phyloP scores from a whole-genome alignment of 2,113 vertebrate genomes.

The Vulpes lagopus region DNA sequence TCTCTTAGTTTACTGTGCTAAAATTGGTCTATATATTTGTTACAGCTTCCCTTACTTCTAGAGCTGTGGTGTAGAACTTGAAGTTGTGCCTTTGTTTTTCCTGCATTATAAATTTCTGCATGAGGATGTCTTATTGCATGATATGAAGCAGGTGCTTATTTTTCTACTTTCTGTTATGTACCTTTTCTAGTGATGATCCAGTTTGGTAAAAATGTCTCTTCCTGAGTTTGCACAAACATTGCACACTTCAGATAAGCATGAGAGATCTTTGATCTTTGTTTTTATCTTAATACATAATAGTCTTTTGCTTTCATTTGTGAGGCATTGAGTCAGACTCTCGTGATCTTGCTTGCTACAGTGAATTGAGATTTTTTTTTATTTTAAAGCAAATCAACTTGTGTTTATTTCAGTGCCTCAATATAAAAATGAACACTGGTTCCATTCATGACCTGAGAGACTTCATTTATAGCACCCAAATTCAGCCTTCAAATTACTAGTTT shows the following conservation, averaged over 20 bases:
- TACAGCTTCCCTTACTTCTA: neutral
- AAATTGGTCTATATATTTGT: constrained; percentile 8
- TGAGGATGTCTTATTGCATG: neutral
- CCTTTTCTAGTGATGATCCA: neutral
- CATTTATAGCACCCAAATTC: constrained; percentile 9
- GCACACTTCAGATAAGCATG: neutral
- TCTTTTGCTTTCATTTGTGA: constrained; percentile 64
- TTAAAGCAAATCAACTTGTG: constrained; percentile 55
- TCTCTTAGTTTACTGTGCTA: constrained; percentile 23
- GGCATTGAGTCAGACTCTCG: constrained; percentile 26
- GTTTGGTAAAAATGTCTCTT: constrained; percentile 44
- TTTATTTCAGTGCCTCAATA: constrained; percentile 25
- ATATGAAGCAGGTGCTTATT: constrained; percentile 27
- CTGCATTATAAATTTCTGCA: neutral
- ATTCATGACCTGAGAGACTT: constrained; percentile 33
- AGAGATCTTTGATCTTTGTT: constrained; percentile 50
- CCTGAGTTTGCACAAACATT: constrained; percentile 40
- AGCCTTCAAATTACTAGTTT: constrained; percentile 42
- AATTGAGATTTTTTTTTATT: constrained; percentile 36
- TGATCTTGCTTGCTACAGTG: constrained; percentile 36
- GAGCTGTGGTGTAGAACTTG: neutral
- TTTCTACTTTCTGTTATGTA: neutral
- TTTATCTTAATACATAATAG: constrained; percentile 51
- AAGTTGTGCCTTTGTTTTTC: constrained; percentile 26
- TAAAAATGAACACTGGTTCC: constrained; percentile 46